Evolutionary conservation across 92 coral and sea anemone genomes (phyloP).

Genomic region (Phenganax marumi): DNA sequence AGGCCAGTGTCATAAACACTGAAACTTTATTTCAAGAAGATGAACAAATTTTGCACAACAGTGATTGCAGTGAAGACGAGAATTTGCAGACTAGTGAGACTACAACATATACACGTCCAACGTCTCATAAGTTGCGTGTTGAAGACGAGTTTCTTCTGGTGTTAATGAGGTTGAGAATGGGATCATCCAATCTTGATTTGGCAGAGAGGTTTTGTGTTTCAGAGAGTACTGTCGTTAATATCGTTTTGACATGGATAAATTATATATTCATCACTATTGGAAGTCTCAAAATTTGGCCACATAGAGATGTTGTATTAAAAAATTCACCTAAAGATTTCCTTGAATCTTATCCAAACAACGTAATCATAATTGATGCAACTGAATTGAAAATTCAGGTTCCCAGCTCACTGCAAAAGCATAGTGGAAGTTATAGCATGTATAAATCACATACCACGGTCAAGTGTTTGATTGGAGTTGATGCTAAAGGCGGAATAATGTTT

Average conservation of each 20-base stretch:
- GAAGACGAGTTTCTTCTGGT: constrained; percentile 61
- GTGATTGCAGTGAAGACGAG: too few relatives aligned
- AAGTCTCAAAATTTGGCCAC: constrained; percentile 60
- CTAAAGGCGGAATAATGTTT: constrained; percentile 57
- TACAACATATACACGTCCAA: too few relatives aligned
- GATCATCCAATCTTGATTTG: constrained; percentile 43
- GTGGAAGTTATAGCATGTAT: constrained; percentile 48
- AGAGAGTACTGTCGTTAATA: constrained; percentile 49
- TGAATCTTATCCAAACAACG: constrained; percentile 53
- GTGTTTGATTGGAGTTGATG: constrained; percentile 56
- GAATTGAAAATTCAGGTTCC: constrained; percentile 52
- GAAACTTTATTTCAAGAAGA: too few relatives aligned
- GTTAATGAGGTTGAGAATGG: constrained; percentile 59
- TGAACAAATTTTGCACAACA: too few relatives aligned
- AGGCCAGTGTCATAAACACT: too few relatives aligned
- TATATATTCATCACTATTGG: constrained; percentile 27
- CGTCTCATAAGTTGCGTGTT: constrained; percentile 45
- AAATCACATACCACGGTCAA: constrained; percentile 50
- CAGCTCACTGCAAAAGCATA: constrained; percentile 34
- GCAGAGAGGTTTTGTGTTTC: constrained; percentile 63
- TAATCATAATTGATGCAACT: constrained; percentile 55
- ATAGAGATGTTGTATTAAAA: constrained; percentile 50
- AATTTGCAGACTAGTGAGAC: too few relatives aligned
- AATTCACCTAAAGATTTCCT: constrained; percentile 44
- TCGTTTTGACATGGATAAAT: constrained; percentile 55